These are phyloP conservation scores for Umimayanthus chanpuru DNA, from an alignment of 92 coral and sea anemone species.

Conservation along the genomic window DNA sequence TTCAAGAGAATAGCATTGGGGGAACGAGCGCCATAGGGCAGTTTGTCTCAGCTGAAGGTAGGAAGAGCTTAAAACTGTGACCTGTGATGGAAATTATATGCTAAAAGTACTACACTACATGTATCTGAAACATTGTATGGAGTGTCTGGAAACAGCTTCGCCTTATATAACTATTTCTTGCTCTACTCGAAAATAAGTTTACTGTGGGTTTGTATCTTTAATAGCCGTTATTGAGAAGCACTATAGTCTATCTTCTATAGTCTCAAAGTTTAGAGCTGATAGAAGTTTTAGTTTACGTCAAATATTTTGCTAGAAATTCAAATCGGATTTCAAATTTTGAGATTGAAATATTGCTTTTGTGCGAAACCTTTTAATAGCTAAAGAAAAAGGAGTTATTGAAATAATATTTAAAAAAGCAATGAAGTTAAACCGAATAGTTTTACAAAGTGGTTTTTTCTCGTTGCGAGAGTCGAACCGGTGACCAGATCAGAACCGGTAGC, in stretches of 20 bases:
- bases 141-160: background rate
- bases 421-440: background rate
- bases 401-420: background rate
- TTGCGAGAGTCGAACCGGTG: constrained; percentile 22
- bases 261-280: no score
- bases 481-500: background rate
- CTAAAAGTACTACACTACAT: no score
- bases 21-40: constrained; percentile 98
- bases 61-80: background rate
- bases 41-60: constrained; percentile 96
- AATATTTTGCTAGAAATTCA: background rate
- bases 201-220: background rate
- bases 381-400: constrained; percentile 7
- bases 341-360: background rate
- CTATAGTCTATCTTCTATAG: no score
- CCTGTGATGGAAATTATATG: background rate
- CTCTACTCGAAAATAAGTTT: background rate
- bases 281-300: no score
- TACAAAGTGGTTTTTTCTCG: background rate
- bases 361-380: background rate
- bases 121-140: no score
- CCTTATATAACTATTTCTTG: background rate
- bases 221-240: background rate
- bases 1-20: constrained; percentile 95
- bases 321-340: background rate